phyloP scores from a whole-genome alignment of 2,888 invertebrate genomes.

The Dynastes maya region DNA sequence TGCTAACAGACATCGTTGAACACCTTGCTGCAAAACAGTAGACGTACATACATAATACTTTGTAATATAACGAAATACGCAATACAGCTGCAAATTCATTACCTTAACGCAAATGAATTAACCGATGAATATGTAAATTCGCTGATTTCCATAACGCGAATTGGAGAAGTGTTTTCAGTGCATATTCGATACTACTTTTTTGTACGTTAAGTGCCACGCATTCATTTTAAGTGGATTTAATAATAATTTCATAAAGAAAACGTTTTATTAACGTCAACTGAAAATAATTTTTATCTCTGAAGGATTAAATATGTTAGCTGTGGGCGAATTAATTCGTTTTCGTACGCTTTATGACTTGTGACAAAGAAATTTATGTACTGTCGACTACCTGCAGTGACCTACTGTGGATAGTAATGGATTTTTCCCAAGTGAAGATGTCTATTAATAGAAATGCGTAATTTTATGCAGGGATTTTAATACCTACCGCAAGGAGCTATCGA shows the following conservation, averaged over 20 bases:
- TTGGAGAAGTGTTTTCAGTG: background rate
- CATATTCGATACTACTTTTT: background rate
- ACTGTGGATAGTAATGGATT: too few relatives aligned
- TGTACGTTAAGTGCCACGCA: background rate
- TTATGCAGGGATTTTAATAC: too few relatives aligned
- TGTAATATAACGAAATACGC: conserved; percentile 1
- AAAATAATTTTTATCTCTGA: too few relatives aligned
- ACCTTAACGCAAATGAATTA: conserved; percentile 24
- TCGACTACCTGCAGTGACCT: too few relatives aligned
- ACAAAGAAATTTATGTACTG: too few relatives aligned
- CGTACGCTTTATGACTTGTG: too few relatives aligned
- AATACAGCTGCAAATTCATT: conserved; percentile 28
- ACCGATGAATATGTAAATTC: conserved; percentile 31
- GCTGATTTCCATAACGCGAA: conserved; percentile 19
- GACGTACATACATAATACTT: background rate
- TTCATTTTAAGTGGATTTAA: background rate
- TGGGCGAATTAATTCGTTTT: too few relatives aligned
- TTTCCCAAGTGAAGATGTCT: too few relatives aligned
- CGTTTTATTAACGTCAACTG: too few relatives aligned
- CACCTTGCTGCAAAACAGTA: background rate
- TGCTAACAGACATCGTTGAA: background rate
- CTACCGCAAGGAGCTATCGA: too few relatives aligned
- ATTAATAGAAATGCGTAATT: too few relatives aligned
- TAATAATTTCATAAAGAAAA: background rate
- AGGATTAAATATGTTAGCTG: too few relatives aligned